Conservation (phyloP, 64 coral and sea anemone genomes). For the Hydrozoanthus tunicans region DNA sequence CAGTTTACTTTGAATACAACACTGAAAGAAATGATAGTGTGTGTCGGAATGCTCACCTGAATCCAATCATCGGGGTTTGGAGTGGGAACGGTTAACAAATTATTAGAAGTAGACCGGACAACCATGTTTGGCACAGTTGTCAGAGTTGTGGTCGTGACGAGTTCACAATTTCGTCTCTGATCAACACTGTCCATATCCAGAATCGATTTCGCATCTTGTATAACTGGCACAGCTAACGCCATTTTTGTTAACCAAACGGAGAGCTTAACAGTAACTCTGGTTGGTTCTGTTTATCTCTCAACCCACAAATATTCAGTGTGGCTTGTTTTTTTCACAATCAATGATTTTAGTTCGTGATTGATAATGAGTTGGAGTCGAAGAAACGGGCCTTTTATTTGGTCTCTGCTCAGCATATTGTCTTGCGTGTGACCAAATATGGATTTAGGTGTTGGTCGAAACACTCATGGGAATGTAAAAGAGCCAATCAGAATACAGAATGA, state of each 20-base stretch:
- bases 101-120: not conserved
- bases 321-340: not conserved
- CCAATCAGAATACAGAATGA: conserved; percentile 42
- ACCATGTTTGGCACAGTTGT: conserved; percentile 26
- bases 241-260: not conserved
- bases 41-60: conserved; percentile 10
- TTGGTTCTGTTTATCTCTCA: conserved; percentile 43
- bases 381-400: conserved; percentile 28
- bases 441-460: conserved; percentile 28
- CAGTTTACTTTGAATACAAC: not conserved
- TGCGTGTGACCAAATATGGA: conserved; percentile 59
- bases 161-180: conserved; percentile 1
- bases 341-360: conserved; percentile 21
- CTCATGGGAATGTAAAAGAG: conserved; percentile 44
- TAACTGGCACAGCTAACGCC: conserved; percentile 52
- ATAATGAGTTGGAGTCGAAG: not conserved
- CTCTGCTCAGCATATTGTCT: not conserved
- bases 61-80: conserved; percentile 51
- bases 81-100: conserved; percentile 23
- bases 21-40: not conserved
- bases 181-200: conserved; percentile 46
- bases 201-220: conserved; percentile 52
- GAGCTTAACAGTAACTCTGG: not conserved
- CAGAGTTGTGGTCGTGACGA: conserved; percentile 23
- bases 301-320: conserved; percentile 45